Evolutionary conservation across 37 sponge, comb jelly and placozoan genomes (phyloP).

Genomic region (Ephydatia muelleri): DNA sequence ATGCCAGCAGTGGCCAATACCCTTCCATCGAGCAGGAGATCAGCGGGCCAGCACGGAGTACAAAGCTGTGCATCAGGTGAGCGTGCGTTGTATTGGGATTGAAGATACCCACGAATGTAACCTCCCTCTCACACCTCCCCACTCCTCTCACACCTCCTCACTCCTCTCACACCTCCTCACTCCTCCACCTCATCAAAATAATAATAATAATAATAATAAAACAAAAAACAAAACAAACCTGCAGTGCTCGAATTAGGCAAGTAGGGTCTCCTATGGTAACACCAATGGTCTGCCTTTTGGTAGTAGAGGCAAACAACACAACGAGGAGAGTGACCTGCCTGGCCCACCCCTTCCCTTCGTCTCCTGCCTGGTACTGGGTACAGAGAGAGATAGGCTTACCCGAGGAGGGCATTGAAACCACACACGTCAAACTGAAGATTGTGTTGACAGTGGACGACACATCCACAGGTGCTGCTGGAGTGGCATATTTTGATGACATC

Average conservation of each 20-base stretch:
- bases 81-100: neutral
- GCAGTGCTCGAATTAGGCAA: constrained; percentile 16
- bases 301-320: neutral
- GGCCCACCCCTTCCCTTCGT: neutral
- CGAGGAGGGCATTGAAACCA: too few relatives aligned
- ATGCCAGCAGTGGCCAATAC: too few relatives aligned
- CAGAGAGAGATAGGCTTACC: neutral
- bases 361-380: constrained; percentile 30
- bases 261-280: neutral
- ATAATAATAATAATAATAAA: too few relatives aligned
- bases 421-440: neutral
- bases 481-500: constrained; percentile 39
- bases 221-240: neutral
- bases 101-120: too few relatives aligned
- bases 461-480: neutral
- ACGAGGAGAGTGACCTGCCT: too few relatives aligned
- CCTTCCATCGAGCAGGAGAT: too few relatives aligned
- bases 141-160: neutral
- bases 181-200: too few relatives aligned
- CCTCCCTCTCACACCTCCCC: too few relatives aligned
- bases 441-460: neutral
- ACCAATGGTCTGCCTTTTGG: neutral
- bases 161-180: too few relatives aligned
- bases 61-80: neutral
- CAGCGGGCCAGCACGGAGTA: neutral